Evolutionary conservation across 2,113 vertebrate species (phyloP).

Genomic region (Ranitomeya variabilis): DNA sequence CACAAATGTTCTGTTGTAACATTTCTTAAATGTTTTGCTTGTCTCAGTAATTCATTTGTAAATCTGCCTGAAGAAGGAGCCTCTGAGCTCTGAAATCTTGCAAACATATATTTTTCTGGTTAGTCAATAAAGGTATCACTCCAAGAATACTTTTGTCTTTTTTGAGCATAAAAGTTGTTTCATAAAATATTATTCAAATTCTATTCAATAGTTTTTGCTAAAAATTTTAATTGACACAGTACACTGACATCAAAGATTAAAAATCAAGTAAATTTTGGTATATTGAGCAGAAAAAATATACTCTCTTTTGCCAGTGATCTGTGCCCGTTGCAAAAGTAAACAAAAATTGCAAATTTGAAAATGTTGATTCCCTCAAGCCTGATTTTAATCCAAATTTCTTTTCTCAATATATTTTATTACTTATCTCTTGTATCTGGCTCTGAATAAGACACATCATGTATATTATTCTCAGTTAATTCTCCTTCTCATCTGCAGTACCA

Average conservation of each 20-base stretch:
- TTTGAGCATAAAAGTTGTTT: too few relatives aligned
- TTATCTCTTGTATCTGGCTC: not conserved
- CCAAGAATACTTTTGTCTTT: too few relatives aligned
- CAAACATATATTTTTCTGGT: too few relatives aligned
- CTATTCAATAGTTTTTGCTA: too few relatives aligned
- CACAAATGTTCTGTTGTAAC: too few relatives aligned
- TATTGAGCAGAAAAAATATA: not conserved
- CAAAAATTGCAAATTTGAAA: not conserved
- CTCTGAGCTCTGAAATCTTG: too few relatives aligned
- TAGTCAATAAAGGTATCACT: too few relatives aligned
- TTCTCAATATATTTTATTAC: not conserved
- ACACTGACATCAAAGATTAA: not conserved
- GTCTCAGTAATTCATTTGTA: too few relatives aligned
- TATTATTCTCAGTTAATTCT: not conserved
- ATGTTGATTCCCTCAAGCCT: not conserved
- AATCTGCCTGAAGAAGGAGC: too few relatives aligned
- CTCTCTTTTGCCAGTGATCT: not conserved
- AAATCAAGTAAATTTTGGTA: not conserved
- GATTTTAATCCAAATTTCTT: not conserved
- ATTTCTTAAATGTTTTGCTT: too few relatives aligned
- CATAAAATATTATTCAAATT: too few relatives aligned
- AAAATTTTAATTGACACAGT: not conserved
- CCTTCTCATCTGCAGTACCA: not conserved
- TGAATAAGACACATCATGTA: not conserved
- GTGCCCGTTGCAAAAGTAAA: not conserved